Evolutionary conservation across 2,113 vertebrate species (phyloP).

Genomic region (Machaerirhynchus nigripectus): DNA sequence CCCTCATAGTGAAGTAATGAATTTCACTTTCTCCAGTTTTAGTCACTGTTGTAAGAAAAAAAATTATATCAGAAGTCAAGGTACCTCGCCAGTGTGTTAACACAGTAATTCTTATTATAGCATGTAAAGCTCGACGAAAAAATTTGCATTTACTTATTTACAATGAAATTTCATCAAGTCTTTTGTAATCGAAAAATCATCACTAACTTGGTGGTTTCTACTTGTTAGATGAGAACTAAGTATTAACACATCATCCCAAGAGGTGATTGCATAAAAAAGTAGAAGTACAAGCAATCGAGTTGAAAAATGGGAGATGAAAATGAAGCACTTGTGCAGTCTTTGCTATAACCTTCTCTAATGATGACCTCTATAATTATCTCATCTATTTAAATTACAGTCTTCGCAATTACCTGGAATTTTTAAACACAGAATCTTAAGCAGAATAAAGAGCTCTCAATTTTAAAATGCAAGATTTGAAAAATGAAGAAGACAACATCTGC

Average conservation of each 20-base stretch:
- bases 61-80: neutral
- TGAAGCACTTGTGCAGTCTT: neutral
- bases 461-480: neutral
- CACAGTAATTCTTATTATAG: neutral
- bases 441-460: neutral
- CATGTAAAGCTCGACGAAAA: neutral
- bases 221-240: neutral
- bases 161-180: neutral
- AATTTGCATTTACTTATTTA: neutral
- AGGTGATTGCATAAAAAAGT: neutral
- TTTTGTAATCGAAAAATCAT: neutral
- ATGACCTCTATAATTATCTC: slow-evolving; percentile 56
- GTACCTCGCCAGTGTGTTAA: neutral
- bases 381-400: slow-evolving; percentile 53
- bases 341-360: neutral
- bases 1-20: neutral
- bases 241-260: neutral
- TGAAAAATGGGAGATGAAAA: slow-evolving; percentile 16
- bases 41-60: neutral
- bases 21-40: neutral
- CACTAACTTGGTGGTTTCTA: neutral
- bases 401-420: neutral
- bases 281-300: neutral
- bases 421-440: neutral
- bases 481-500: neutral